These are phyloP conservation scores for Galeruca laticollis DNA, from an alignment of 2,888 invertebrate species.

Conservation along the genomic window DNA sequence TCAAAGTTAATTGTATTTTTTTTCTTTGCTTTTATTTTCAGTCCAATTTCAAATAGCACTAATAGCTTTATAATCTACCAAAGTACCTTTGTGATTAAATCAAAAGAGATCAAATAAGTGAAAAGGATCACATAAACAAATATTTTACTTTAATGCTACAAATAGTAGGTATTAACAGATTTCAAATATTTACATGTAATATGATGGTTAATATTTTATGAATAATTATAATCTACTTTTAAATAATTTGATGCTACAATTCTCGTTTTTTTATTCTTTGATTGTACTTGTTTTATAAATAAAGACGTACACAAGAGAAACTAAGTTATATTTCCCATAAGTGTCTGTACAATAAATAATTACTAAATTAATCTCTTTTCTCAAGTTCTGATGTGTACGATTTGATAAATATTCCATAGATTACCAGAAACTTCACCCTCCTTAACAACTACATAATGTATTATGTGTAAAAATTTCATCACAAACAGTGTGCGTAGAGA, in stretches of 20 bases:
- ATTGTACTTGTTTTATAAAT: not conserved
- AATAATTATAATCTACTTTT: not conserved
- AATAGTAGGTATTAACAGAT: not conserved
- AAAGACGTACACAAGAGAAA: not conserved
- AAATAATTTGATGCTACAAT: not conserved
- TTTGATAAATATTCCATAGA: not conserved
- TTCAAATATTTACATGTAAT: not conserved
- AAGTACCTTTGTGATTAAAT: too few species aligned
- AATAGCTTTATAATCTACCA: too few species aligned
- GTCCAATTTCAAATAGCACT: too few species aligned
- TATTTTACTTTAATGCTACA: not conserved
- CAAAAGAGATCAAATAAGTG: too few species aligned
- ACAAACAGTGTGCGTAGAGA: constrained; percentile 48
- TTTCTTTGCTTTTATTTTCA: too few species aligned
- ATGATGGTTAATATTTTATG: not conserved
- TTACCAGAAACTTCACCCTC: constrained; percentile 21
- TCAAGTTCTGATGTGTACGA: not conserved
- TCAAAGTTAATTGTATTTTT: too few species aligned
- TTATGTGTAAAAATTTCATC: constrained; percentile 44
- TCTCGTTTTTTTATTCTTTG: not conserved
- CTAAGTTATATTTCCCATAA: not conserved
- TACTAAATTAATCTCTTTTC: not conserved
- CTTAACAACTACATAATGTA: constrained; percentile 34
- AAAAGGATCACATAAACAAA: too few species aligned
- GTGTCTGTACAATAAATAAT: not conserved